Conservation (phyloP, 2,113 vertebrate genomes). For the Gymnobelideus leadbeateri region DNA sequence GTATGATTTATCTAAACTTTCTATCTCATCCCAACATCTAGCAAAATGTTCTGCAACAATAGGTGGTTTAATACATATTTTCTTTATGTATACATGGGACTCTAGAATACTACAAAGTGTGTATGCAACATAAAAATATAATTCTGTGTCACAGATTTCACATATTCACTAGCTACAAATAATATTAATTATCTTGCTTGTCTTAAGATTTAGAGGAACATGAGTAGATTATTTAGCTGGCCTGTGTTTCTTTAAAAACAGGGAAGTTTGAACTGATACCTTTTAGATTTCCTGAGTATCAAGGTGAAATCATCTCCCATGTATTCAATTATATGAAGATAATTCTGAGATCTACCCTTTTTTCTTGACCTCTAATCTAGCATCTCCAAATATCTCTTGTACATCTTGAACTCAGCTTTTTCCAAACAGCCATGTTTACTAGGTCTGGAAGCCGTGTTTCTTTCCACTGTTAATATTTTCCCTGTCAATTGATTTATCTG, state of each 20-base stretch:
- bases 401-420: not conserved
- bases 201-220: not conserved
- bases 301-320: not conserved
- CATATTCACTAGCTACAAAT: not conserved
- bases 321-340: not conserved
- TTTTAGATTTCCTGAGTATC: not conserved
- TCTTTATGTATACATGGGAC: not conserved
- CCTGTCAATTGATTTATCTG: not conserved
- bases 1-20: not conserved
- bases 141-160: not conserved
- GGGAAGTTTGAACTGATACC: not conserved
- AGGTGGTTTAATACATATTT: not conserved
- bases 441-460: not conserved
- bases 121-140: not conserved
- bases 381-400: not conserved
- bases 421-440: not conserved
- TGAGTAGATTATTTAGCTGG: not conserved
- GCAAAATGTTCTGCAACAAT: not conserved
- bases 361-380: not conserved
- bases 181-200: not conserved
- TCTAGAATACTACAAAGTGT: not conserved
- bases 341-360: not conserved
- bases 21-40: not conserved
- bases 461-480: not conserved
- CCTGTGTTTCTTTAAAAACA: not conserved